Percentiles rank a stretch among this genome's conserved stretches.
Conservation (phyloP, 2,888 invertebrate species). For the Lagria hirta region DNA sequence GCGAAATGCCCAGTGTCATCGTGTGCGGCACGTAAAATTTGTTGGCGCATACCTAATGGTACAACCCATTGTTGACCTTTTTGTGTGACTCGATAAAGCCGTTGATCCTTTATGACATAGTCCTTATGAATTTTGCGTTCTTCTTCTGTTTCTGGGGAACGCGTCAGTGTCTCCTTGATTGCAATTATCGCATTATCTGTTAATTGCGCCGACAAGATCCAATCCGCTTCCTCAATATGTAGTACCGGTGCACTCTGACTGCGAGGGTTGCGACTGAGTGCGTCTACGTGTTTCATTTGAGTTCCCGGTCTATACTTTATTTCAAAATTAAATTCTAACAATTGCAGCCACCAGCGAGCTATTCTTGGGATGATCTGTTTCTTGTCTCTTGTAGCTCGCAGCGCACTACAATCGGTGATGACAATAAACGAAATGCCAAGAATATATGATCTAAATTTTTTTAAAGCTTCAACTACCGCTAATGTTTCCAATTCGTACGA, state of each 20-base stretch:
- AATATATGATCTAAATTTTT: too few relatives aligned
- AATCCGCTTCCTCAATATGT: conserved; percentile 28
- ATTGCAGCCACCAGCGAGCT: too few relatives aligned
- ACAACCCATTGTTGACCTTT: conserved; percentile 36
- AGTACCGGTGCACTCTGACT: not conserved
- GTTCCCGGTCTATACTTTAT: conserved; percentile 12
- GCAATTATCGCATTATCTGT: conserved; percentile 28
- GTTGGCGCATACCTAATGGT: conserved; percentile 38
- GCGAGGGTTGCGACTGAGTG: conserved; percentile 8
- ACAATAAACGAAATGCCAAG: too few relatives aligned
- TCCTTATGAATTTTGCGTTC: conserved; percentile 22
- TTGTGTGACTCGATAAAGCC: conserved; percentile 11
- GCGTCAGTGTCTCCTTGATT: conserved; percentile 22
- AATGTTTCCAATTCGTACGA: too few relatives aligned
- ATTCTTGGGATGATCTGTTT: too few relatives aligned
- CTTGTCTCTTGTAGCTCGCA: too few relatives aligned
- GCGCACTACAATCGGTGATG: too few relatives aligned
- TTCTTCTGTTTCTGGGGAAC: conserved; percentile 21
- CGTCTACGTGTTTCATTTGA: conserved; percentile 11
- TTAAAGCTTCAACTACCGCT: too few relatives aligned
- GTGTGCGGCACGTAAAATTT: conserved; percentile 37
- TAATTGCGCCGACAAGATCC: conserved; percentile 31
- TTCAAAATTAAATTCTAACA: too few relatives aligned
- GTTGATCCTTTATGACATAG: conserved; percentile 6
- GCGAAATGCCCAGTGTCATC: conserved; percentile 49